These are phyloP conservation scores for Xylocampa areola DNA, from an alignment of 2,888 invertebrate genomes.

Conservation along the genomic window DNA sequence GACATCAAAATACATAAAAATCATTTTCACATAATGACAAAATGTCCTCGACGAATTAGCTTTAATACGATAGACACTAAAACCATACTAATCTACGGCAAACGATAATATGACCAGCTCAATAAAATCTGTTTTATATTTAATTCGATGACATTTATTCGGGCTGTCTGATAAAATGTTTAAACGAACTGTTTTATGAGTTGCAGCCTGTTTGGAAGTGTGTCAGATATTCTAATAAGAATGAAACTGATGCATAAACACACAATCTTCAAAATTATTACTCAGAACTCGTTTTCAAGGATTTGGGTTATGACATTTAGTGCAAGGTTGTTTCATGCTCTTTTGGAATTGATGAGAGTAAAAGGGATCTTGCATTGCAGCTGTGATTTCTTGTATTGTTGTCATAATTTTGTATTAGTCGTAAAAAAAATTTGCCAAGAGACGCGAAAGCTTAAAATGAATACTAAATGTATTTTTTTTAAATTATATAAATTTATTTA, in stretches of 20 bases:
- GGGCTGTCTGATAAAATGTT: conserved; percentile 15
- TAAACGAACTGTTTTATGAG: conserved; percentile 41
- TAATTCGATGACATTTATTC: conserved; percentile 31
- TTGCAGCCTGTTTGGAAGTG: conserved; percentile 30
- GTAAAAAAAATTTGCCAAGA: no score
- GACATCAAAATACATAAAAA: not conserved
- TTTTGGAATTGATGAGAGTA: conserved; percentile 7
- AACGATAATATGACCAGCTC: conserved; percentile 17
- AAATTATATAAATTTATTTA: no score
- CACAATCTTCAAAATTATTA: conserved; percentile 32
- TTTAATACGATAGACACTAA: conserved; percentile 14
- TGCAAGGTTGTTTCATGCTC: conserved; percentile 24
- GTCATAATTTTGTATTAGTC: no score
- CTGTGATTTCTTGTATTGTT: no score
- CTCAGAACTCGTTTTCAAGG: conserved; percentile 14
- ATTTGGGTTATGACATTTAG: conserved; percentile 36
- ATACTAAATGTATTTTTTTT: no score
- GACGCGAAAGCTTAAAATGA: no score
- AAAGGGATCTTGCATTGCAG: no score
- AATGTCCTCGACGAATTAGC: conserved; percentile 15
- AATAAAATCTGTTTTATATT: conserved; percentile 27
- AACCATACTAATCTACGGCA: conserved; percentile 3
- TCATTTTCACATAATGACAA: conserved; percentile 7
- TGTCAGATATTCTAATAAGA: conserved; percentile 31
- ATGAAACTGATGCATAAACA: conserved; percentile 35